These are phyloP conservation scores for Mnemiopsis leidyi DNA, from an alignment of 37 sponge, comb jelly and placozoan genomes.

Conservation along the genomic window DNA sequence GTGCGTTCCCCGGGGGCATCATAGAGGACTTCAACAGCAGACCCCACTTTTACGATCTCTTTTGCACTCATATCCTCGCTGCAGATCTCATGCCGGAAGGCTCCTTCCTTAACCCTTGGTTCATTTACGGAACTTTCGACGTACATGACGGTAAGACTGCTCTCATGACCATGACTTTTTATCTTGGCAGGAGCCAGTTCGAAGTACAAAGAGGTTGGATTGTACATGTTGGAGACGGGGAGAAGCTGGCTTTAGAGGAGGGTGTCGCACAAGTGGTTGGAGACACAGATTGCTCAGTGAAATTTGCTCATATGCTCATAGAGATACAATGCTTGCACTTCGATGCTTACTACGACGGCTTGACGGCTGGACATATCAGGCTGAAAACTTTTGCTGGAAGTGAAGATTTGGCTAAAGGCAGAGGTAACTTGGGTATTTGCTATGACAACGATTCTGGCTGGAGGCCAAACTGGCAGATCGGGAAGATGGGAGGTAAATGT, in stretches of 20 bases:
- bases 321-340: neutral
- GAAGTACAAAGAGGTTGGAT: conserved; percentile 32
- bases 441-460: neutral
- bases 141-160: neutral
- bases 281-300: neutral
- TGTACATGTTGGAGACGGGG: neutral
- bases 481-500: conserved; percentile 1
- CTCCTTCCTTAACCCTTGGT: neutral
- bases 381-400: neutral
- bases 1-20: neutral
- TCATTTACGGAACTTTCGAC: conserved; percentile 36
- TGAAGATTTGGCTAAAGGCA: neutral
- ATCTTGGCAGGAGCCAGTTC: neutral
- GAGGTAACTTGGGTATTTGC: neutral
- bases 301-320: neutral
- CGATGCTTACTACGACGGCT: neutral
- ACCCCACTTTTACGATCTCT: neutral
- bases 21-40: neutral
- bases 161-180: conserved; percentile 10
- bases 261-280: neutral
- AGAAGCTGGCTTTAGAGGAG: neutral
- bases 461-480: conserved; percentile 26
- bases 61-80: conserved; percentile 23
- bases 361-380: conserved; percentile 6
- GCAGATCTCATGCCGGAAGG: neutral